These are phyloP conservation scores for Epizoanthus rinbou DNA, from an alignment of 92 coral and sea anemone genomes.

Conservation along the genomic window DNA sequence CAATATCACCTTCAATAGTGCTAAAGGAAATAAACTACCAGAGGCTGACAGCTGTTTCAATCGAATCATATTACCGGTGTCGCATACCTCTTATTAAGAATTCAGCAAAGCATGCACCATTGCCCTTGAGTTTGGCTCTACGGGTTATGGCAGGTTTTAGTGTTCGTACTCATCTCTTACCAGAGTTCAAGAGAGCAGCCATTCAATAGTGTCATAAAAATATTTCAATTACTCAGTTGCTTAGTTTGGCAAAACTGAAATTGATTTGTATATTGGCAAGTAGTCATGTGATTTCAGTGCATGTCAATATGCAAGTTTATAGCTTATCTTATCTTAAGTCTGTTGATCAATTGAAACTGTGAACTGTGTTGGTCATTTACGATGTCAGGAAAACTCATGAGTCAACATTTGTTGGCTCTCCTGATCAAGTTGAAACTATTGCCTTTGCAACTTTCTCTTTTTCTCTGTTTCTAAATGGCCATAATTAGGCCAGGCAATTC, in stretches of 20 bases:
- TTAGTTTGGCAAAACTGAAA: neutral
- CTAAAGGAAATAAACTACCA: conserved; percentile 5
- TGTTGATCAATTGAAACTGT: conserved; percentile 12
- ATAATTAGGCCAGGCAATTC: neutral
- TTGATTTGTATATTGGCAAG: conserved; percentile 11
- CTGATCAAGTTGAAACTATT: conserved; percentile 11
- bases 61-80: conserved; percentile 21
- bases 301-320: neutral
- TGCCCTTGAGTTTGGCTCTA: conserved; percentile 26
- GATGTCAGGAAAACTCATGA: conserved; percentile 13
- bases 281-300: neutral
- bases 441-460: conserved; percentile 2
- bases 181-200: neutral
- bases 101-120: conserved; percentile 19
- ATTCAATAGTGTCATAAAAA: conserved; percentile 13
- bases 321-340: too few species aligned
- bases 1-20: conserved; percentile 17
- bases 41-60: conserved; percentile 32
- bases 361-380: conserved; percentile 9
- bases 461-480: conserved; percentile 8
- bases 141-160: conserved; percentile 25
- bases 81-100: conserved; percentile 17
- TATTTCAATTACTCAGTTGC: conserved; percentile 8
- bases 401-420: conserved; percentile 7
- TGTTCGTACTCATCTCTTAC: conserved; percentile 1